Evolutionary conservation across 2,113 vertebrate species (phyloP), one percentile per base, ranked within the genome.

Genomic region (Pagrus major): DNA sequence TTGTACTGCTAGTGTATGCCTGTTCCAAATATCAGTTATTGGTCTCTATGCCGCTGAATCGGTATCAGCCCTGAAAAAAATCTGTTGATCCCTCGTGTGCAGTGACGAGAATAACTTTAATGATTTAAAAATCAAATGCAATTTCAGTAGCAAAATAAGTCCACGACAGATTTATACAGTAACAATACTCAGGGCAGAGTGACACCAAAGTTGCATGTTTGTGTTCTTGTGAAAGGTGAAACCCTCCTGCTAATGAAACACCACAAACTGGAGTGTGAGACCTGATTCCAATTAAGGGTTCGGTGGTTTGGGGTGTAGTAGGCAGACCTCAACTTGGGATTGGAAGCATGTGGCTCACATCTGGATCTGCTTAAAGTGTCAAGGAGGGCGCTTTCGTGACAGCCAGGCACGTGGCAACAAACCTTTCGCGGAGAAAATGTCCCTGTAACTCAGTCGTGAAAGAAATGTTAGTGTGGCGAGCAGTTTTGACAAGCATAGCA

Each of bases 191-290:
- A 27, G 12, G n/a, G n/a, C 56, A 41, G 20, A 68, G 16, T 37
- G n/a, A 66, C 14, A 33, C 23, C 29, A 25, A 31, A 25, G 58
- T 46, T 31, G 37, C 18, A 41, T 67, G 64, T 83, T 80, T 73
- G 35, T 78, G 76, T 55, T 74, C 55, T 78, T 55, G 54, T 85
- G 51, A 89, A 81, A 85, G 65, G 66, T 58, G 52, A 88, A 80
- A 78, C 55, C 63, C 27, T 25, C 49, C 75, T 51, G 39, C 73
- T 81, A 70, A 82, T 71, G 69, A 83, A 86, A 81, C 78, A 95
- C 94, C 94, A 95, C 94, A 95, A 95, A 96, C 94, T 88, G 86
- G 93, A 92, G 94, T 94, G 95, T 94, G 93, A 93, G 93, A 94
- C 94, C 86, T 75, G 73, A 83, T 77, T 90, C 79, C 71, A 90